Percentiles rank a stretch among this genome's conserved stretches.
phyloP scores from a whole-genome alignment of 2,888 invertebrate species.

The Mythimna albipuncta region DNA sequence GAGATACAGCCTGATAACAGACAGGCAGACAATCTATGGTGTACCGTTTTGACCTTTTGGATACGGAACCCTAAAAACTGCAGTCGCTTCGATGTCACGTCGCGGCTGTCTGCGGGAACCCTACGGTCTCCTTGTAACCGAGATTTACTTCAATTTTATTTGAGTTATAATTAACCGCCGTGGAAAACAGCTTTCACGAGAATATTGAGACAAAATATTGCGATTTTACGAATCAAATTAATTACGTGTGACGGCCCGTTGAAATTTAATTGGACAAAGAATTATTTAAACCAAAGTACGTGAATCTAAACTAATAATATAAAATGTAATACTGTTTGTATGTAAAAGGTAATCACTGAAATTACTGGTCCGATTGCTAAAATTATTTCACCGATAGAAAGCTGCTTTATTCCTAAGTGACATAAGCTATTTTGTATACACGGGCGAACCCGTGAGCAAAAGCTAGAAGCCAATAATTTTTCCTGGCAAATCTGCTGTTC shows the following conservation, averaged over 20 bases:
- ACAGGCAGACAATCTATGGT: too few species aligned
- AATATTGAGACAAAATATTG: slow-evolving; percentile 26
- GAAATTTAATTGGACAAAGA: slow-evolving; percentile 11
- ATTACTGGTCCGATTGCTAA: too few species aligned
- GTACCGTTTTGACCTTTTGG: too few species aligned
- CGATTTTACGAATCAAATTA: slow-evolving; percentile 31
- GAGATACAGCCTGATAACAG: too few species aligned
- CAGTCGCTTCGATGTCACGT: background rate
- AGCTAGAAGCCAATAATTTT: too few species aligned
- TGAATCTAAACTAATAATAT: background rate
- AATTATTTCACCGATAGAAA: too few species aligned
- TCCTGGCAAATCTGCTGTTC: background rate
- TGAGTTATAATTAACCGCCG: slow-evolving; percentile 13
- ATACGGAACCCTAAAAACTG: too few species aligned
- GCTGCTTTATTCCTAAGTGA: too few species aligned
- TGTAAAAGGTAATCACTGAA: too few species aligned
- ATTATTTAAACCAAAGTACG: slow-evolving; percentile 21
- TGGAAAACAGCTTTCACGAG: slow-evolving; percentile 26
- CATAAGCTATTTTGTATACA: too few species aligned
- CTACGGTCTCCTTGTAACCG: background rate
- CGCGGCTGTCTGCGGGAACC: background rate
- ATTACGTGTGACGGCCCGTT: slow-evolving; percentile 17
- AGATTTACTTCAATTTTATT: background rate
- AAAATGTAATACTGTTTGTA: background rate
- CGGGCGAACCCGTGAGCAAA: too few species aligned